Evolutionary conservation across 2,113 vertebrate species (phyloP).

Genomic region (Gopherus flavomarginatus): DNA sequence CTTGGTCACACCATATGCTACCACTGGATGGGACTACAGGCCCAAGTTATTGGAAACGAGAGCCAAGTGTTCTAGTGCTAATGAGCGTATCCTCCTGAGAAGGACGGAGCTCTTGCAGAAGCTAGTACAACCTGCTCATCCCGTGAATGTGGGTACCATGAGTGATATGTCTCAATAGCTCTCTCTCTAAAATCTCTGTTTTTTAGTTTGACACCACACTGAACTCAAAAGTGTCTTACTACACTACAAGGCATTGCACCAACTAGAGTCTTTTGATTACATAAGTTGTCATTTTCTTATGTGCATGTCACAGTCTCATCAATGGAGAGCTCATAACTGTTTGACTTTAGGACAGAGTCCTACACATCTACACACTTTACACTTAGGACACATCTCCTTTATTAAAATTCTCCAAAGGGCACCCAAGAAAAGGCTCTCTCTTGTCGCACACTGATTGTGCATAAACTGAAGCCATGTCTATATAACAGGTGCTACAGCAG

Average conservation of each 20-base stretch:
- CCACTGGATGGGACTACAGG: background rate
- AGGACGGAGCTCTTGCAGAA: background rate
- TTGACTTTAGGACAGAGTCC: no score
- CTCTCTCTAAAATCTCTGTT: background rate
- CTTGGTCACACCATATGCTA: background rate
- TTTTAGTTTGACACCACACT: background rate
- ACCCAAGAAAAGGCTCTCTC: no score
- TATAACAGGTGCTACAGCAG: no score
- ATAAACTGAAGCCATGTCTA: no score
- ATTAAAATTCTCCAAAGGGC: no score
- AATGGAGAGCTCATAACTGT: no score
- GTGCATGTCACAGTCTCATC: no score
- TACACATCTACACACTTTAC: no score
- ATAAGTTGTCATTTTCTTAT: no score
- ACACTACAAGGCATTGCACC: conserved; percentile 34
- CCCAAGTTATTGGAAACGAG: background rate
- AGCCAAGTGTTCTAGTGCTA: background rate
- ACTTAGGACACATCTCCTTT: no score
- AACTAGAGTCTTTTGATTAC: no score
- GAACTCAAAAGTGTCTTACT: conserved; percentile 1
- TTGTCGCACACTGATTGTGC: no score
- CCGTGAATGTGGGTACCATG: background rate
- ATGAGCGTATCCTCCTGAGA: background rate
- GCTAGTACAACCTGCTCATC: background rate
- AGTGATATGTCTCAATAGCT: background rate